Evolutionary conservation across 2,797 vertebrate species (phyloP).

Genomic region (Anolis apletophallus): DNA sequence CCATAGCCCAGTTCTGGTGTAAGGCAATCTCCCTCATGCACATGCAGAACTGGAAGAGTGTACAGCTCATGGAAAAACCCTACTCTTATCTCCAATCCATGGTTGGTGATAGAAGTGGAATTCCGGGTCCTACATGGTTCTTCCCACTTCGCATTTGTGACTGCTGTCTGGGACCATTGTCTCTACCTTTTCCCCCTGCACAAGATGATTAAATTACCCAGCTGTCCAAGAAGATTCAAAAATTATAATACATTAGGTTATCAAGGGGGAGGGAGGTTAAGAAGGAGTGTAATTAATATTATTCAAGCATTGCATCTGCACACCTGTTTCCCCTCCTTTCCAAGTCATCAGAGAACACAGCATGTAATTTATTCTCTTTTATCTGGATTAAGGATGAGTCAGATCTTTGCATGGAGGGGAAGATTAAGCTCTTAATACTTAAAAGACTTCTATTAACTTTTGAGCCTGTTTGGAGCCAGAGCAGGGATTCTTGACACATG

Average conservation of each 20-base stretch:
- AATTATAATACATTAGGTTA: background rate
- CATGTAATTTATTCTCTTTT: constrained; percentile 43
- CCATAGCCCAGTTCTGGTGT: too few relatives aligned
- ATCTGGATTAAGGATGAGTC: background rate
- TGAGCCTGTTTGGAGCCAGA: constrained; percentile 17
- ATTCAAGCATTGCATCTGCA: constrained; percentile 45
- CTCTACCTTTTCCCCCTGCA: background rate
- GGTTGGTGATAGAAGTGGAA: background rate
- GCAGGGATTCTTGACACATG: background rate
- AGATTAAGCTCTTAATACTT: constrained; percentile 32
- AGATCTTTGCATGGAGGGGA: fast-evolving
- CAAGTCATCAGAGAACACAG: background rate
- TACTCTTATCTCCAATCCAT: background rate
- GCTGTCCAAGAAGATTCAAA: background rate
- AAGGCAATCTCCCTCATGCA: too few relatives aligned
- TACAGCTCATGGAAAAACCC: too few relatives aligned
- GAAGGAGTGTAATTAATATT: constrained; percentile 14
- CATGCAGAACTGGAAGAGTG: too few relatives aligned
- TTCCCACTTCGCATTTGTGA: background rate
- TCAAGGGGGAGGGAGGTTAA: background rate
- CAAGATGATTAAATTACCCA: background rate
- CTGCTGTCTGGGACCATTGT: background rate
- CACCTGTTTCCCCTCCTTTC: background rate
- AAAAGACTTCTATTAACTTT: constrained; percentile 2
- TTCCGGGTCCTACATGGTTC: too few relatives aligned